A percentile compares a stretch with the other conserved stretches of the same genome.
phyloP scores from a whole-genome alignment of 2,797 vertebrate species.

The Poeciliopsis gracilis region DNA sequence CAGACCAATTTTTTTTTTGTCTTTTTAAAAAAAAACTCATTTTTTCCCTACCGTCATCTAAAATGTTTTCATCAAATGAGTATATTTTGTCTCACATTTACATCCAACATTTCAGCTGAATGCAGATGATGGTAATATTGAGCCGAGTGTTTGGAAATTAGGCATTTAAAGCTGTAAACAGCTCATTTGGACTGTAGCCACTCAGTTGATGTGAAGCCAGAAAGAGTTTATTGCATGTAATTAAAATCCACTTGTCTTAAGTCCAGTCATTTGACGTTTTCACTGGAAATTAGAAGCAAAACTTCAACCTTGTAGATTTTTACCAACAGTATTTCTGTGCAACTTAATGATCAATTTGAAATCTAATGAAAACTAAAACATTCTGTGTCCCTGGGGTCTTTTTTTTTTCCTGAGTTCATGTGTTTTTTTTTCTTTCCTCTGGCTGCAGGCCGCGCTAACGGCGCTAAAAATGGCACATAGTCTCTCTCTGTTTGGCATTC shows the following conservation, averaged over 20 bases:
- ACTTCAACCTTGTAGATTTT: conserved; percentile 10
- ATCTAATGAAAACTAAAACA: conserved; percentile 1
- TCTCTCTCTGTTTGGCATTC: conserved; percentile 61
- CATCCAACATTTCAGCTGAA: conserved; percentile 5
- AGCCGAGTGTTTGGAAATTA: conserved; percentile 43
- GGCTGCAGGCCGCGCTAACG: conserved; percentile 47
- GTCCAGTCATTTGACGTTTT: conserved; percentile 26
- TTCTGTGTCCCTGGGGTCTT: conserved; percentile 13
- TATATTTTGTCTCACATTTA: background rate
- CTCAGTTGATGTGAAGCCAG: conserved; percentile 37
- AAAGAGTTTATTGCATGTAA: conserved; percentile 10
- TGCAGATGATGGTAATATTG: conserved; percentile 31
- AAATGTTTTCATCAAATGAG: background rate
- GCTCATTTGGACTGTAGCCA: conserved; percentile 26
- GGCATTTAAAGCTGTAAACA: conserved; percentile 34
- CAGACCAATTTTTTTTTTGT: background rate
- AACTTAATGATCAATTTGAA: background rate
- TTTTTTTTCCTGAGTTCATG: conserved; percentile 12
- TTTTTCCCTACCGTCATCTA: background rate
- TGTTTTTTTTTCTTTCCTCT: conserved; percentile 35
- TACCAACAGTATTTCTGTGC: background rate
- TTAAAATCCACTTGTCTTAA: conserved; percentile 41
- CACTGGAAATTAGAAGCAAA: conserved; percentile 15
- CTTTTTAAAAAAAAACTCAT: background rate
- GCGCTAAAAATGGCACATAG: conserved; percentile 66